Base-by-base conservation (phyloP, 1,140 invertebrate species). In the Palaemon carinicauda region DNA sequence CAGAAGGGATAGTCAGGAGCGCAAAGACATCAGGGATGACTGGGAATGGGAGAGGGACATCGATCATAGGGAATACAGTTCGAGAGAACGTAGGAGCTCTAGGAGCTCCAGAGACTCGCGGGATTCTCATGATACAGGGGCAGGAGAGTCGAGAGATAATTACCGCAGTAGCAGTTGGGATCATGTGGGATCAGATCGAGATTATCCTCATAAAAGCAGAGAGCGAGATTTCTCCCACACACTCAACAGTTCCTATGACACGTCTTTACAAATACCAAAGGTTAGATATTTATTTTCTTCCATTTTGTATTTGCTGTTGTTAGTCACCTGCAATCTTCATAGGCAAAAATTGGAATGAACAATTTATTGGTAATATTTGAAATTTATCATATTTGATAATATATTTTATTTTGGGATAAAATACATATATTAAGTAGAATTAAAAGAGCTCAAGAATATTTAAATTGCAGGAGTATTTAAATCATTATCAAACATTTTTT, bases 21-120 rank as follows among this genome's bases (percentile, higher is more conserved):
- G 50, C 24, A 50, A 52, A 10, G n/a, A 15, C 14, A 29, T 50
- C 3, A 73, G 82, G 51, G 50, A 33, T 33, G 78, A 60, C 24
- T 78, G 82, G 82, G 82, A 85, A 7, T 71, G 81, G 19, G 78
- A 81, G 1, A 65, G 50, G 19, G 52, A 33, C 1, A 53, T 29
- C 17, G 29, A 81, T 19, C 79, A 31, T 21, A 52, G 88, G 54
- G 82, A 86, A 19, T 82, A 86, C 51, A 21, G 24, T 10, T 82
- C 87, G 14, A 80, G 83, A 54, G 69, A 86, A n/a, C 79, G 78
- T 80, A 33, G 84, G 50, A 78, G 80, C 80, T 81, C 88, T 51
- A 41, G 83, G 50, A 52, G 65, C 78, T 88, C 87, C 54, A 73
- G 82, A 54, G 84, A 85, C 71, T 88, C 88, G 3, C 27, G 87